Conservation (phyloP, 2,888 invertebrate species). For the Scelioninae gen. 1 region DNA sequence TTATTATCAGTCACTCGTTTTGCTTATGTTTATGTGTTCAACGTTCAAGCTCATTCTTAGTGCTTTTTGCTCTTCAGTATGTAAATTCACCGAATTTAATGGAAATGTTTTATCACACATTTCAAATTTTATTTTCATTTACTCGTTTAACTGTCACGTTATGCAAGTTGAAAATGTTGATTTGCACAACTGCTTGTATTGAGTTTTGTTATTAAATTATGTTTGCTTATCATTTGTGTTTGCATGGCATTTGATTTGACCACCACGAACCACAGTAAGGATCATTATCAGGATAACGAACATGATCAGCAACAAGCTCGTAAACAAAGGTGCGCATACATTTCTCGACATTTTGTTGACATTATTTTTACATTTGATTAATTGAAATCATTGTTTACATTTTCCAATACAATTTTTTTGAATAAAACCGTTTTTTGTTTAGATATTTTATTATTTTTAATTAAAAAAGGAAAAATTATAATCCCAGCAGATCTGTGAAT, state of each 20-base stretch:
- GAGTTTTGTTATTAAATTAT: constrained; percentile 48
- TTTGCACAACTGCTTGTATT: constrained; percentile 18
- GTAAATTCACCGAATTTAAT: neutral
- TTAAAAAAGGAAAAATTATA: neutral
- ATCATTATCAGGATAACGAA: constrained; percentile 80
- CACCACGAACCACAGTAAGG: constrained; percentile 77
- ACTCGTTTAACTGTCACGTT: too few relatives aligned
- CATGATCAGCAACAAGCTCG: constrained; percentile 78
- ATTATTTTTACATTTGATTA: neutral
- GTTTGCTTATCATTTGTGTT: constrained; percentile 69
- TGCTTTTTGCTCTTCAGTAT: neutral
- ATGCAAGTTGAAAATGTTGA: too few relatives aligned
- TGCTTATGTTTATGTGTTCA: neutral
- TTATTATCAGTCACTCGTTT: neutral
- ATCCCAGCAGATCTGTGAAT: neutral
- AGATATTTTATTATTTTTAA: neutral
- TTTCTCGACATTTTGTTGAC: neutral
- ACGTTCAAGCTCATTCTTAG: too few relatives aligned
- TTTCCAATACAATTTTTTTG: too few relatives aligned
- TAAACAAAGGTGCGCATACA: constrained; percentile 79
- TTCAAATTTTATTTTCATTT: too few relatives aligned
- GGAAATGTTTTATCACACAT: neutral
- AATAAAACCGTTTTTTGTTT: too few relatives aligned
- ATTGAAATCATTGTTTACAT: neutral
- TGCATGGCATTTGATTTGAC: constrained; percentile 69